These are phyloP conservation scores for Myiopsitta monachus DNA, from an alignment of 2,113 vertebrate genomes.

Conservation along the genomic window DNA sequence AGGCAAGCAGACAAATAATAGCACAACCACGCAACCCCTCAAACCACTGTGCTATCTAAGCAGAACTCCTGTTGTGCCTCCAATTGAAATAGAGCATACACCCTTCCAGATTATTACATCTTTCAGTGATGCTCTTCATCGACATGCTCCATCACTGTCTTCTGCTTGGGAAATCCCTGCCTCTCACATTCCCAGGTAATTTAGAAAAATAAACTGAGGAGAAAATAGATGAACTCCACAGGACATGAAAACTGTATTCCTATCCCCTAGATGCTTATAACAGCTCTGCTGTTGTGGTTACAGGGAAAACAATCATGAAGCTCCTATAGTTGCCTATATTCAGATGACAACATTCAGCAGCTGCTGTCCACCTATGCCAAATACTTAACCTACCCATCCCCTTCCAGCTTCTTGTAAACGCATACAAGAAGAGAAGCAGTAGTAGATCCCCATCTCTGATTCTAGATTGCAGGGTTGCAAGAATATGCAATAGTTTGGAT, in stretches of 20 bases:
- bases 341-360: not conserved
- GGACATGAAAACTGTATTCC: not conserved
- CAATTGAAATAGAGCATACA: not conserved
- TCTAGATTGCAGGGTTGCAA: not conserved
- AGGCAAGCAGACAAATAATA: not conserved
- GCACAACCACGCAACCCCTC: not conserved
- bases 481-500: not conserved
- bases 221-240: not conserved
- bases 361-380: not conserved
- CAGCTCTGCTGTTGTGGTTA: not conserved
- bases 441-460: not conserved
- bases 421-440: not conserved
- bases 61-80: not conserved
- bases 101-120: not conserved
- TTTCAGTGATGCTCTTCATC: not conserved
- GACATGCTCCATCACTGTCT: not conserved
- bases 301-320: not conserved
- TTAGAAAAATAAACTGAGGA: not conserved
- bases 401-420: not conserved
- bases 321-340: not conserved
- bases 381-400: not conserved
- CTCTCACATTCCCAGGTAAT: not conserved
- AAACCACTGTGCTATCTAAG: not conserved
- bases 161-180: not conserved
- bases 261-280: not conserved